phyloP scores from a whole-genome alignment of 1,140 invertebrate species.

The Dinoponera quadriceps region DNA sequence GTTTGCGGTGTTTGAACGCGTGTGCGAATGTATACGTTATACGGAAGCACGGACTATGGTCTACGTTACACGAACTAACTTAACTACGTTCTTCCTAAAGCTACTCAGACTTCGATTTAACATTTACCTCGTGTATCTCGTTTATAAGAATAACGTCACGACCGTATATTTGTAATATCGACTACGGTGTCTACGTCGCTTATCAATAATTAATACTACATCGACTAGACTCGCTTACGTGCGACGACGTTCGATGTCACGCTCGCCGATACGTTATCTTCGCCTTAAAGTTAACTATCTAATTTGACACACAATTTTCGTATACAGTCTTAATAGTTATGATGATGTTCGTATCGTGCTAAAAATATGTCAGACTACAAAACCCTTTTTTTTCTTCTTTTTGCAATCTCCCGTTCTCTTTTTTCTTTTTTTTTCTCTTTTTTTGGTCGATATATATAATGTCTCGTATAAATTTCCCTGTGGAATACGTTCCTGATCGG shows the following conservation, averaged over 20 bases:
- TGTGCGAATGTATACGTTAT: conserved; percentile 73
- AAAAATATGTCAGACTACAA: conserved; percentile 78
- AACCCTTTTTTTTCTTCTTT: conserved; percentile 54
- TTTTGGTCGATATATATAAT: conserved; percentile 64
- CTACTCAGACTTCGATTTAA: conserved; percentile 82
- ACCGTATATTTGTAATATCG: conserved; percentile 66
- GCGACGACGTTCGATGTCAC: conserved; percentile 54
- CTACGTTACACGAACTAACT: conserved; percentile 74
- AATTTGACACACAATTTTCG: conserved; percentile 81
- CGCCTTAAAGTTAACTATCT: conserved; percentile 71
- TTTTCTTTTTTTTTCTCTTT: conserved; percentile 12
- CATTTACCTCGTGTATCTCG: conserved; percentile 71
- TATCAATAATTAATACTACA: conserved; percentile 68
- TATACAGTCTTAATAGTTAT: conserved; percentile 82
- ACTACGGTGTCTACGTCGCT: conserved; percentile 64
- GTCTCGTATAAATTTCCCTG: conserved; percentile 62
- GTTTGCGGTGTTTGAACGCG: conserved; percentile 47
- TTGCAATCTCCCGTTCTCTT: neutral
- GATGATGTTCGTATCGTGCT: conserved; percentile 77
- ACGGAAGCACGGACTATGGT: conserved; percentile 79
- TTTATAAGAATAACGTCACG: conserved; percentile 75
- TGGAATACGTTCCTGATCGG: conserved; percentile 59
- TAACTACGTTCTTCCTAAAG: conserved; percentile 73
- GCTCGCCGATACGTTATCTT: conserved; percentile 49
- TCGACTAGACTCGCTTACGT: conserved; percentile 65